Base-by-base conservation (phyloP, 2,113 vertebrate genomes). In the Erinaceus europaeus region DNA sequence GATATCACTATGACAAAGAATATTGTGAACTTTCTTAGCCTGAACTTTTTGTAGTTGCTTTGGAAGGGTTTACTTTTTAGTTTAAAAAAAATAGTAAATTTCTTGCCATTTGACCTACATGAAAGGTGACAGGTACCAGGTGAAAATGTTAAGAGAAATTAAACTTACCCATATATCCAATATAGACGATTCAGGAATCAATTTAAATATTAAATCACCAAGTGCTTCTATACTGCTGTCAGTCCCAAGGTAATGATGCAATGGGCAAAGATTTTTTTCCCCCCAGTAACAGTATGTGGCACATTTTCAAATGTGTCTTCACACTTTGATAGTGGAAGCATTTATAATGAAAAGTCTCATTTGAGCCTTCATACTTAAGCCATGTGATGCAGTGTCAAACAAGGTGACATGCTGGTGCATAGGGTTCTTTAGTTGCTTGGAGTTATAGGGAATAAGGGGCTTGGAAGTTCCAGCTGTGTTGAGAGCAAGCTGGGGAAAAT, bases 271-370 rank as follows among this genome's bases (percentile, higher is more conserved):
- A 2, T n/a, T 11, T 6, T 3, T 3, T 27, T 8, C 6, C 64
- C 64, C 87, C 72, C 17, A 80, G 90, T 90, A 93, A 95, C 95
- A 96, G 82, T 76, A 89, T 17, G 17, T 91, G 89, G 81, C 90
- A 82, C 90, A 82, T 95, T 93, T 90, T 94, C 78, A 86, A 84
- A 93, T 83, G 95, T 95, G 96, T 93, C 90, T 96, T 97, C 90
- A 48, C 95, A 96, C 93, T 72, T 94, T 0, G 34, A 80, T 86
- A 90, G 90, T 0, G 62, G 84, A 93, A 94, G 84, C 93, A 91
- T 91, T 83, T 91, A 84, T 94, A 93, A 74, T 77, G 91, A 86
- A 94, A 83, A 93, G 72, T 89, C 80, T 90, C 77, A 57, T 93
- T 91, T 92, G 77, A 85, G 48, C 86, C 81, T 86, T 93, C 59